Conservation (phyloP, 2,797 vertebrate genomes). For the Petrocephalus sullivani region DNA sequence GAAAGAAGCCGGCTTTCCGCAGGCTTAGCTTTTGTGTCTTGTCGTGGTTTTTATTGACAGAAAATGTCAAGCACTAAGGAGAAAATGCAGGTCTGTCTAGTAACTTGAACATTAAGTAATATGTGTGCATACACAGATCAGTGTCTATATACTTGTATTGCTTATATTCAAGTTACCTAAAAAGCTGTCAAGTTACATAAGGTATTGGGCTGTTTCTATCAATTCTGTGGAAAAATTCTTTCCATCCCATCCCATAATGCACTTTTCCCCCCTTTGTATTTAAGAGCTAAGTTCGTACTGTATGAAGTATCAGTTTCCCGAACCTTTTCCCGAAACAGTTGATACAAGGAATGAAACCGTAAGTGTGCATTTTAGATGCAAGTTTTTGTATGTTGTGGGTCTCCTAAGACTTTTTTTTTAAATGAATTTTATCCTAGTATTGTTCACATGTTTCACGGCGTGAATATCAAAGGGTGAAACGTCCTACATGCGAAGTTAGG, state of each 20-base stretch:
- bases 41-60: not conserved
- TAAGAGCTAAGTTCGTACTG: not conserved
- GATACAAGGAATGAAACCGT: not conserved
- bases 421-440: not conserved
- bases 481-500: not conserved
- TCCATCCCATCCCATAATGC: not conserved
- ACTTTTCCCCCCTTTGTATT: not conserved
- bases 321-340: not conserved
- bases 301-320: not conserved
- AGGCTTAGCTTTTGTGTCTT: not conserved
- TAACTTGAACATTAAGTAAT: not conserved
- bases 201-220: not conserved
- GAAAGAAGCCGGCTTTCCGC: not conserved
- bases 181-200: not conserved
- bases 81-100: not conserved
- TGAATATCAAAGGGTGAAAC: not conserved
- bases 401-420: not conserved
- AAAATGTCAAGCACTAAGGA: not conserved
- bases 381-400: slow-evolving; percentile 1
- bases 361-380: not conserved
- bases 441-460: not conserved
- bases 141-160: not conserved
- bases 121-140: not conserved
- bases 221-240: not conserved
- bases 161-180: not conserved